Percentiles rank a stretch among this genome's conserved stretches.
phyloP scores from a whole-genome alignment of 2,888 invertebrate species.

The Andrena fulva region DNA sequence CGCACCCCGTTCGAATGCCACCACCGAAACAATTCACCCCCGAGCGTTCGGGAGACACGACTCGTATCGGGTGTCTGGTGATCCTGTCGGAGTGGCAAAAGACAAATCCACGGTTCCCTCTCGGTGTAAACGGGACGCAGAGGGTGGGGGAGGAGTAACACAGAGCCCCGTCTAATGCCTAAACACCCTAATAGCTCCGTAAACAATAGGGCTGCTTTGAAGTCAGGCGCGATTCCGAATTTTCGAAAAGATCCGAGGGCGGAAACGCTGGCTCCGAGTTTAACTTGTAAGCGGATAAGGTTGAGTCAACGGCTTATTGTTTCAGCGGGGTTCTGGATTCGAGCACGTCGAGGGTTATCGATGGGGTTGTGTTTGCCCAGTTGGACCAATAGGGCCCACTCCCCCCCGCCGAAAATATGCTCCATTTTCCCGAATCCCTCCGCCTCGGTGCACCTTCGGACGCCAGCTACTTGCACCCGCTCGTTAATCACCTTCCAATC shows the following conservation, averaged over 20 bases:
- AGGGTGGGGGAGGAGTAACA: constrained; percentile 30
- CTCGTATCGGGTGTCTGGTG: constrained; percentile 49
- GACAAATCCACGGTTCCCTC: constrained; percentile 64
- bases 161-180: constrained; percentile 74
- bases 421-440: constrained; percentile 56
- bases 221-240: constrained; percentile 70
- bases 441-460: not conserved
- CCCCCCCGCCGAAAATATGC: constrained; percentile 47
- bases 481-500: not conserved
- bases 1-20: not conserved
- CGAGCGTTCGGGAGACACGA: not conserved
- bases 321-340: constrained; percentile 77
- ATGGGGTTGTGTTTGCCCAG: constrained; percentile 80
- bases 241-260: constrained; percentile 75
- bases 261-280: constrained; percentile 76
- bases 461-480: not conserved
- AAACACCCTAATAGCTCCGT: constrained; percentile 84
- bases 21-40: constrained; percentile 24
- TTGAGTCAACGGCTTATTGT: constrained; percentile 84
- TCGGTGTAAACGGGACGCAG: constrained; percentile 40
- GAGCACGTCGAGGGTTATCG: constrained; percentile 76
- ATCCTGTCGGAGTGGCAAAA: constrained; percentile 63
- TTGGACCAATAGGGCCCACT: constrained; percentile 73
- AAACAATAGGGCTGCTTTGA: constrained; percentile 80
- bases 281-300: constrained; percentile 84